A percentile compares a stretch with the other conserved stretches of the same genome.
Evolutionary conservation across 2,888 invertebrate genomes (phyloP).

Genomic region (Drosophila tripunctata): DNA sequence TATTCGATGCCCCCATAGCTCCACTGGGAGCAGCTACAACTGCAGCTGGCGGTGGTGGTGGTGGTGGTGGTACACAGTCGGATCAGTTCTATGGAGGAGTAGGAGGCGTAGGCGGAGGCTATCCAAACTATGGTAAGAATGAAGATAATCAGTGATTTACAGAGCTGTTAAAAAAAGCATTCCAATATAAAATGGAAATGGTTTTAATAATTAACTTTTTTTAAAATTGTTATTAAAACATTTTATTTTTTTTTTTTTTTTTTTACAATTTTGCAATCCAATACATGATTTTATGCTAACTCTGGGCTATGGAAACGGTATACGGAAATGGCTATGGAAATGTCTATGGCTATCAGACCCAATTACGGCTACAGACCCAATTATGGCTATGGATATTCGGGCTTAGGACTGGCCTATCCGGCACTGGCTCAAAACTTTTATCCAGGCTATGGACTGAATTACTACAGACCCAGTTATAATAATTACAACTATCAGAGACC

Average conservation of each 20-base stretch:
- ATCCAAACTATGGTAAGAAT: conserved; percentile 18
- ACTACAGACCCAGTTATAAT: conserved; percentile 58
- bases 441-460: conserved; percentile 34
- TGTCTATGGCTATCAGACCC: too few relatives aligned
- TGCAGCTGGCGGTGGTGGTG: too few relatives aligned
- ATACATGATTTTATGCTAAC: too few relatives aligned
- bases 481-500: conserved; percentile 65
- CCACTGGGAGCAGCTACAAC: conserved; percentile 20
- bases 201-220: too few relatives aligned
- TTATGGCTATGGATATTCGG: conserved; percentile 38
- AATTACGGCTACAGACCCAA: conserved; percentile 47
- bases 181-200: too few relatives aligned
- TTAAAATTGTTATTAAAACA: too few relatives aligned
- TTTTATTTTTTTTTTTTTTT: too few relatives aligned
- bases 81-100: conserved; percentile 56
- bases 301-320: conserved; percentile 26
- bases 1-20: conserved; percentile 47
- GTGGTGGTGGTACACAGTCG: conserved; percentile 55
- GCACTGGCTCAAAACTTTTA: conserved; percentile 26
- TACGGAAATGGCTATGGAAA: conserved; percentile 44
- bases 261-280: too few relatives aligned
- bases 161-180: too few relatives aligned
- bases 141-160: too few relatives aligned
- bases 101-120: conserved; percentile 26
- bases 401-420: conserved; percentile 27